phyloP scores from a whole-genome alignment of 2,797 vertebrate genomes.

The Hylomyscus alleni region DNA sequence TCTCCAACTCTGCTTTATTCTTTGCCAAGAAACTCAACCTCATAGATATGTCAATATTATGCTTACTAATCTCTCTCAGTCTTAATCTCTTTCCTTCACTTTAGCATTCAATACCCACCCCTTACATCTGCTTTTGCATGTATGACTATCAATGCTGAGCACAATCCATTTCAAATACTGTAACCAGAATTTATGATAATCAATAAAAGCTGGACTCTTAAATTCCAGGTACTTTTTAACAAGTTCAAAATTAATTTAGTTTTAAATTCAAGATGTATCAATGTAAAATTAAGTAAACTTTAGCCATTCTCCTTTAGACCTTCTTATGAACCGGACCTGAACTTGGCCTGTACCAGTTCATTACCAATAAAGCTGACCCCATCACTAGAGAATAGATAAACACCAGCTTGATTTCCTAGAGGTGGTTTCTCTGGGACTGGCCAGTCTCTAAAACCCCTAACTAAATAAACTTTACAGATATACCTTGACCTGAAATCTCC shows the following conservation, averaged over 20 bases:
- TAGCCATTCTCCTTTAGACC: not conserved
- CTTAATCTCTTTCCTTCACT: not conserved
- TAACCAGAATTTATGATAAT: not conserved
- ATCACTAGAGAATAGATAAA: not conserved
- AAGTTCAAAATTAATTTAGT: constrained; percentile 44
- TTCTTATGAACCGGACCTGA: not conserved
- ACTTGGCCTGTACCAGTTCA: not conserved
- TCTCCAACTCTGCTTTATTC: not conserved
- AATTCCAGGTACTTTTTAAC: not conserved
- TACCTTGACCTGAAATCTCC: not conserved
- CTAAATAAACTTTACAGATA: not conserved
- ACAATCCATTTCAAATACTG: not conserved
- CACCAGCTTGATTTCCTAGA: not conserved
- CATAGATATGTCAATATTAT: not conserved
- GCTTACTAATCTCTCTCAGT: not conserved
- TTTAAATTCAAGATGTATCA: constrained; percentile 3
- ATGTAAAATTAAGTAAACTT: not conserved
- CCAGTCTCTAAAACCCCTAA: not conserved
- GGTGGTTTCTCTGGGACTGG: not conserved
- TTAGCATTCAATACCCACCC: not conserved
- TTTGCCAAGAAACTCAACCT: constrained; percentile 40
- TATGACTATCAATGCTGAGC: not conserved
- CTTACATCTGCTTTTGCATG: not conserved
- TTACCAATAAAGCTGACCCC: not conserved
- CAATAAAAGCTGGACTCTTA: not conserved